phyloP scores from a whole-genome alignment of 2,797 vertebrate species.

The Manis crassicaudata region DNA sequence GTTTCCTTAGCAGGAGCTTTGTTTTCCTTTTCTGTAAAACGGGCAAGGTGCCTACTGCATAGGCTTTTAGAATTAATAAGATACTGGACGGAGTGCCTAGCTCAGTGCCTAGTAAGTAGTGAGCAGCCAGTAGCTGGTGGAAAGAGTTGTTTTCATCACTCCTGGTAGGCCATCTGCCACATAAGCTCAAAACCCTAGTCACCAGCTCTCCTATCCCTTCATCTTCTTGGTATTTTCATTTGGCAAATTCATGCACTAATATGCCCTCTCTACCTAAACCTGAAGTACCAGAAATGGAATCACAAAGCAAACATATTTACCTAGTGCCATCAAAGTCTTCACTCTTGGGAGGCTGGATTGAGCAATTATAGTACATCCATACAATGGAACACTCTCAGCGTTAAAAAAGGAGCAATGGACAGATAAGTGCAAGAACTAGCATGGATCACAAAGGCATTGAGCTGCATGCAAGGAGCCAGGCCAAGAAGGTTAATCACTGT shows the following conservation, averaged over 20 bases:
- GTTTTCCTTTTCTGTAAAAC: not conserved
- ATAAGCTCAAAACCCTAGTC: not conserved
- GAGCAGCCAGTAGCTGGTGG: rapidly evolving
- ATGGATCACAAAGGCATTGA: not conserved
- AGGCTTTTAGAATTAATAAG: rapidly evolving
- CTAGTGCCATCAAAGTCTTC: not conserved
- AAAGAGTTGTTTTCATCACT: too few species aligned
- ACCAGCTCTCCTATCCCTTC: not conserved
- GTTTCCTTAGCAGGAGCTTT: not conserved
- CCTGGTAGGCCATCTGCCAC: not conserved
- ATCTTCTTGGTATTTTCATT: not conserved
- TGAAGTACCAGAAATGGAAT: not conserved
- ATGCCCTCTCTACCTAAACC: not conserved
- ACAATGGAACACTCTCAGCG: rapidly evolving
- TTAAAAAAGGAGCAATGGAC: not conserved
- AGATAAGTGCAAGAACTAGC: rapidly evolving
- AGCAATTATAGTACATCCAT: too few species aligned
- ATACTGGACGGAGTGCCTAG: rapidly evolving
- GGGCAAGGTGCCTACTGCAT: rapidly evolving
- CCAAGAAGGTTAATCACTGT: not conserved
- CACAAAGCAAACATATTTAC: not conserved
- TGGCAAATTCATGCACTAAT: not conserved
- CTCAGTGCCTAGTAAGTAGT: rapidly evolving
- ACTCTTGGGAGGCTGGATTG: not conserved
- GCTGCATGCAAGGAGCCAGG: not conserved